Base-by-base conservation (phyloP, 2,113 vertebrate species). In the Chelonoidis abingdonii region DNA sequence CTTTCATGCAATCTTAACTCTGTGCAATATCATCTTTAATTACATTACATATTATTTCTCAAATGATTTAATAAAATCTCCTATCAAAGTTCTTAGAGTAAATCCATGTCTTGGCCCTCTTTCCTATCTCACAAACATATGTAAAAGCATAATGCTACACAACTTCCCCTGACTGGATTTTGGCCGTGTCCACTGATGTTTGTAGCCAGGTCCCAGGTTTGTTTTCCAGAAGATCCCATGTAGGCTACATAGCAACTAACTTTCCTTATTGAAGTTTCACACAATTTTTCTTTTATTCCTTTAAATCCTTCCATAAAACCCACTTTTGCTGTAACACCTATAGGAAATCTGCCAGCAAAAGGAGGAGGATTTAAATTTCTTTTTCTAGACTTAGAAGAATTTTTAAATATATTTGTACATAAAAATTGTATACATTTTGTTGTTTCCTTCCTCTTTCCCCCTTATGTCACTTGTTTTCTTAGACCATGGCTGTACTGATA, bases 21-120 rank as follows among this genome's bases (percentile, higher is more conserved):
- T 0, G 1, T 7, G 31, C 25, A 57, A 4, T 19, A n/a, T 65
- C 72, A 65, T 41, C 16, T 11, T 10, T 5, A 22, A 87, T 24
- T 3, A 44, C 5, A 10, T 29, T 52, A n/a, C 25, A 80, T 6
- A 2, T 13, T 49, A 2, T 57, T 94, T 90, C 79, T 86, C 54
- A 80, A 80, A 35, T 53, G 86, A 88, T 52, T 50, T 29, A 27
- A 54, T 44, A 52, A 38, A 10, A 6, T 50, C 8, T 27, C 41
- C 75, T 65, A 41, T 49, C 80, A 31, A 47, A 38, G 8, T 22
- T 35, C 65, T 50, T 49, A 92, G 75, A n/a, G 24, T 2, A 69
- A 21, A 16, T 22, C 29, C 13, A 11, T 0, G 0, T 13, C 25
- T 86, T 8, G 2, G 27, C 49, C 31, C n/a, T 92, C 94, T 41